Evolutionary conservation across 2,113 vertebrate species (phyloP).

Genomic region (Dendrocopos noguchii): DNA sequence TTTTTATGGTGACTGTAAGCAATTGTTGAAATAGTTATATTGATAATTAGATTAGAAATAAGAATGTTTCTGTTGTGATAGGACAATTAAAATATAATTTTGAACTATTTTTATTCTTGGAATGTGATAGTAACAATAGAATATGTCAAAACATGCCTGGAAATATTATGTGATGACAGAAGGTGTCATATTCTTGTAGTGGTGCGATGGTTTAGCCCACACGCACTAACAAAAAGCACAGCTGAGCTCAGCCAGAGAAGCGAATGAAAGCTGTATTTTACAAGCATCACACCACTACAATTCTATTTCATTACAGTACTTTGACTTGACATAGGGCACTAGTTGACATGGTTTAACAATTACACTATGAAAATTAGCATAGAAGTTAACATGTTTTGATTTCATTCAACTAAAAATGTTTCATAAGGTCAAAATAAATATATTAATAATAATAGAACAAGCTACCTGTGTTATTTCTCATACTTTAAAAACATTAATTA

Average conservation of each 20-base stretch:
- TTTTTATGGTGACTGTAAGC: neutral
- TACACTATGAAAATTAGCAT: neutral
- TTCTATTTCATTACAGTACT: neutral
- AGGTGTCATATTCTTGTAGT: neutral
- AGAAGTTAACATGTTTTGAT: neutral
- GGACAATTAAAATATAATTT: neutral
- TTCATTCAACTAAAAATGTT: neutral
- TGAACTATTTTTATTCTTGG: neutral
- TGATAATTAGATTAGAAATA: neutral
- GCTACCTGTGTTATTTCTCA: neutral
- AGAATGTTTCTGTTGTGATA: neutral
- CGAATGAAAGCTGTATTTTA: too few relatives aligned
- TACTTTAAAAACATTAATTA: neutral
- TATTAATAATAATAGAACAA: neutral
- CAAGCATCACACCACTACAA: too few relatives aligned
- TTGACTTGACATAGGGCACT: neutral
- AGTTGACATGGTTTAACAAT: neutral
- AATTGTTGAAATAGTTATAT: neutral
- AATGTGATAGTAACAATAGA: neutral
- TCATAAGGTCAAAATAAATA: neutral
- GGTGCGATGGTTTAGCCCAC: too few relatives aligned
- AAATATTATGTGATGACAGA: neutral
- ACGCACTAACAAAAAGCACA: too few relatives aligned
- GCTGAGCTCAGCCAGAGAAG: too few relatives aligned
- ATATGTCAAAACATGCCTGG: neutral